Evolutionary conservation across 2,113 vertebrate genomes (phyloP), one percentile per base, ranked within the genome.

Genomic region (Odontesthes bonariensis): DNA sequence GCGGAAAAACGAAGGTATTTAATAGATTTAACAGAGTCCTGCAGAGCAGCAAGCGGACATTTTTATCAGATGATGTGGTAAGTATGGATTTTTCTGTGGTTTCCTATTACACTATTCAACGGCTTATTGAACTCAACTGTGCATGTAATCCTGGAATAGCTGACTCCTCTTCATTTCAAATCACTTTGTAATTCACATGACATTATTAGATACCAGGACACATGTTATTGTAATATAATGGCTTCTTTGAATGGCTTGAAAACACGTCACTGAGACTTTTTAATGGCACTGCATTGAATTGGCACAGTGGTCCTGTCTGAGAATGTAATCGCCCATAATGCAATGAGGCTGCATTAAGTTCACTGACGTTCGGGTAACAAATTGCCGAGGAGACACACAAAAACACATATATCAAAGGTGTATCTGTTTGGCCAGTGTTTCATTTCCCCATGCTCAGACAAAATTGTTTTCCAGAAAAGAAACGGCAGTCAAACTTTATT

Each of bases 1-100:
- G 62, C 75, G 19, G 70, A 56, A 56, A 81, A 81, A 82, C 58
- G 51, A 73, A 71, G 66, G 72, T 81, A 81, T 85, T 80, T 85
- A 73, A 91, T 88, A 88, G 85, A 82, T 89, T 80, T 83, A 85
- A 85, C 85, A 85, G 81, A 79, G 72, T 77, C 89, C 75, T 73
- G 78, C 75, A 16, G 82, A 79, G 83, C 72, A 51, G 86, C 54
- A 16, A 54, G 88, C 79, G 79, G 86, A 85, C 84, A 84, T 91
- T 91, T 88, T 80, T 77, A 88, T 90, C 77, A 77, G 86, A 90
- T 90, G 88, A 90, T 89, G 88, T 69, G 80, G 82, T 81, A 75
- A 85, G 85, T 90, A 88, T 89, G 74, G 88, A 92, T 89, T 92
- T 91, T 89, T 82, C 86, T 82, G 55, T 72, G 86, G 89, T 82